phyloP scores from a whole-genome alignment of 30 jellyfish, hydroid and myxozoan genomes.

The Turritopsis rubra region DNA sequence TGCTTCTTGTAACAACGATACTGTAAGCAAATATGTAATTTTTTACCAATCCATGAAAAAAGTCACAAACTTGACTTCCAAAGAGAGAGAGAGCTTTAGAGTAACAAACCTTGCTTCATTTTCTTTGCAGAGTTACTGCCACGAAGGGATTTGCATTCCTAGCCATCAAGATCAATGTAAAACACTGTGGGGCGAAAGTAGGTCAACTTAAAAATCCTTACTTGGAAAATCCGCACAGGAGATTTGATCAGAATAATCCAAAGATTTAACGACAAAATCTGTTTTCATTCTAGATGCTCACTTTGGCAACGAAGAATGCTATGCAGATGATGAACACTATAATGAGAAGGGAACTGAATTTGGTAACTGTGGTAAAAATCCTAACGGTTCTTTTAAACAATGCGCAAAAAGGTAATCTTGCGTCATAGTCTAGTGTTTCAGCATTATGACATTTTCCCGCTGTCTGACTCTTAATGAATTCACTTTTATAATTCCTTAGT shows the following conservation, averaged over 20 bases:
- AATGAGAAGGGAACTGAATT: not conserved
- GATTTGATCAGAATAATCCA: no score
- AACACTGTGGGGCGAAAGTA: not conserved
- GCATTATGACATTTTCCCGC: not conserved
- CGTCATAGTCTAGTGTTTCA: no score
- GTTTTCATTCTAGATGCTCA: not conserved
- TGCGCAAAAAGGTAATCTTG: not conserved
- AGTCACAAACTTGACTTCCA: not conserved
- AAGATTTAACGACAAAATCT: no score
- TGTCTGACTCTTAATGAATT: not conserved
- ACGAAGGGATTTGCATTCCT: not conserved
- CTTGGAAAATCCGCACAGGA: no score
- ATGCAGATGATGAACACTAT: not conserved
- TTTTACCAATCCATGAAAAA: not conserved
- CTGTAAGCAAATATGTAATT: not conserved
- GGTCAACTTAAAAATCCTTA: not conserved
- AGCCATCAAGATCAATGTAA: not conserved
- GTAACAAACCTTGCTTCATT: not conserved
- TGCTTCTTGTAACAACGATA: not conserved
- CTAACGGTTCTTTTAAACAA: not conserved
- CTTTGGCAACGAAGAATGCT: not conserved
- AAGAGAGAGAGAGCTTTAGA: not conserved
- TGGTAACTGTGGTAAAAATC: not conserved
- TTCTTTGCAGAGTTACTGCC: not conserved
- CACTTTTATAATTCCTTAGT: not conserved